Conservation (phyloP, 2,888 invertebrate species). For the Philhelius pedissequus region DNA sequence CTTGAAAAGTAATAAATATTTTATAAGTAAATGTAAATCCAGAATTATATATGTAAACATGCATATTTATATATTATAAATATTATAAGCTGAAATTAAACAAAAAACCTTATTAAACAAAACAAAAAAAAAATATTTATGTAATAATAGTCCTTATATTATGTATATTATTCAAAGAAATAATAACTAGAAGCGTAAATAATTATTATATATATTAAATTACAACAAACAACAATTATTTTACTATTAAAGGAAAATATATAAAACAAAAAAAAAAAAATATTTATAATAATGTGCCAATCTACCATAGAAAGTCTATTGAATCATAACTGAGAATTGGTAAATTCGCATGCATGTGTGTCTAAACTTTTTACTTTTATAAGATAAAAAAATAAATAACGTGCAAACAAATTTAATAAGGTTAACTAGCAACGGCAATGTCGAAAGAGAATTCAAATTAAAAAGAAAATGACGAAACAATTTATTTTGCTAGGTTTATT, state of each 20-base stretch:
- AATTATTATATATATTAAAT: conserved; percentile 15
- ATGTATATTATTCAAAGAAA: conserved; percentile 27
- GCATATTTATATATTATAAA: conserved; percentile 32
- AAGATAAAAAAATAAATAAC: conserved; percentile 42
- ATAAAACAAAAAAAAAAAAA: not conserved
- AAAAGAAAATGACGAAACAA: conserved; percentile 20
- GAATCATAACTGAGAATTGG: conserved; percentile 45
- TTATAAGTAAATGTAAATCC: conserved; percentile 51
- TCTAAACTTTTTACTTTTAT: conserved; percentile 64
- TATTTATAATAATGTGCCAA: conserved; percentile 54
- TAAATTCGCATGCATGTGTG: conserved; percentile 54
- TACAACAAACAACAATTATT: conserved; percentile 31
- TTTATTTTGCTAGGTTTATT: conserved; percentile 33
- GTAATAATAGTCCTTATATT: conserved; percentile 19
- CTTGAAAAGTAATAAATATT: conserved; percentile 58
- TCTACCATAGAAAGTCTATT: conserved; percentile 55
- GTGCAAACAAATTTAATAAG: conserved; percentile 39
- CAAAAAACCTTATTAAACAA: not conserved
- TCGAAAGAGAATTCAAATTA: conserved; percentile 28
- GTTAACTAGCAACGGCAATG: conserved; percentile 51
- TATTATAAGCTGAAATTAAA: conserved; percentile 23
- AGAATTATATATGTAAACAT: conserved; percentile 37
- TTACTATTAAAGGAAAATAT: conserved; percentile 20
- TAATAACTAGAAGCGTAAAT: not conserved
- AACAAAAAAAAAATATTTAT: not conserved